Evolutionary conservation across 2,113 vertebrate genomes (phyloP).

Genomic region (Solea solea): DNA sequence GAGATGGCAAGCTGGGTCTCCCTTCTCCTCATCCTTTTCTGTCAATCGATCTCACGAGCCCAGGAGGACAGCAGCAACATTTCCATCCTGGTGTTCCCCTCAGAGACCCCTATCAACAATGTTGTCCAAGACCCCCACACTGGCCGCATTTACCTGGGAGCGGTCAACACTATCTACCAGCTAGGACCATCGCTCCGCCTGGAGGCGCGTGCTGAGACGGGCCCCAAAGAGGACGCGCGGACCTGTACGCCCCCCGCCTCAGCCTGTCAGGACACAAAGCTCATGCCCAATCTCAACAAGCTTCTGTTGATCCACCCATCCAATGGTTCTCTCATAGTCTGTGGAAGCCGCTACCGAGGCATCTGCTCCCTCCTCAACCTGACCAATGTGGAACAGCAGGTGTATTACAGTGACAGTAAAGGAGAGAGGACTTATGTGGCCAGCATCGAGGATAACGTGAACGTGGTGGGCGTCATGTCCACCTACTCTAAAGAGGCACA

Average conservation of each 20-base stretch:
- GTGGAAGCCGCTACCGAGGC: slow-evolving; percentile 93
- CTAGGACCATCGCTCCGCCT: slow-evolving; percentile 76
- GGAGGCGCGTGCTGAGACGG: slow-evolving; percentile 71
- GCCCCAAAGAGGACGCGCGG: slow-evolving; percentile 86
- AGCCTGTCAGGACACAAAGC: slow-evolving; percentile 82
- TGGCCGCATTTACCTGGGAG: slow-evolving; percentile 89
- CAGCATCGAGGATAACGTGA: slow-evolving; percentile 88
- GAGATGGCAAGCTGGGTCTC: slow-evolving; percentile 81
- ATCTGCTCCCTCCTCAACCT: slow-evolving; percentile 90
- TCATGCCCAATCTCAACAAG: slow-evolving; percentile 90
- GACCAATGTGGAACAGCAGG: slow-evolving; percentile 81
- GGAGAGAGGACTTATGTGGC: slow-evolving; percentile 94
- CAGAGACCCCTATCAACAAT: slow-evolving; percentile 87
- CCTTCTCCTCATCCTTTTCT: slow-evolving; percentile 65
- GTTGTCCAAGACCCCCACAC: slow-evolving; percentile 86
- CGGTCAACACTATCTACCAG: slow-evolving; percentile 89
- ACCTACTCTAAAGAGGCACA: slow-evolving; percentile 7
- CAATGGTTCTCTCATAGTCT: slow-evolving; percentile 84
- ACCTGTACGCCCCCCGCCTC: slow-evolving; percentile 89
- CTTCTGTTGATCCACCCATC: slow-evolving; percentile 86
- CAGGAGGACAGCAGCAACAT: slow-evolving; percentile 36
- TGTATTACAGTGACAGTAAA: slow-evolving; percentile 89
- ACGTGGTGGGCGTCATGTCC: slow-evolving; percentile 92
- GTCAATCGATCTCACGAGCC: slow-evolving; percentile 41
- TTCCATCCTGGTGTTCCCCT: slow-evolving; percentile 58